These are phyloP conservation scores for Xiphophorus birchmanni DNA, from an alignment of 2,797 vertebrate genomes.

Conservation along the genomic window DNA sequence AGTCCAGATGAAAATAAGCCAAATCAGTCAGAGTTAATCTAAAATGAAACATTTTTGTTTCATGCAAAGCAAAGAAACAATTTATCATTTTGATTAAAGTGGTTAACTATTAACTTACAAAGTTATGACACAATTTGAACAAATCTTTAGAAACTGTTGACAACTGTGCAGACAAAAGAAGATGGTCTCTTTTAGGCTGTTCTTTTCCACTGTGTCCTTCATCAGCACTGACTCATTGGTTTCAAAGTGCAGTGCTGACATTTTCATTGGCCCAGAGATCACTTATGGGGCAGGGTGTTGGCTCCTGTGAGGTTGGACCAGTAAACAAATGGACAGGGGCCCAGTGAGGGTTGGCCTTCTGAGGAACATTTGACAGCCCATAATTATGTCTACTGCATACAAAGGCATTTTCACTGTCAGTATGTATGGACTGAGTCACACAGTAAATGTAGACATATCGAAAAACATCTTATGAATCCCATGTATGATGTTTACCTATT, in stretches of 20 bases:
- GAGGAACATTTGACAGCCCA: slow-evolving; percentile 62
- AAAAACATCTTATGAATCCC: slow-evolving; percentile 3
- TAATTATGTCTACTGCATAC: slow-evolving; percentile 38
- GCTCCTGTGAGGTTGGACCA: slow-evolving; percentile 51
- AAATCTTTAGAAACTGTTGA: slow-evolving; percentile 53
- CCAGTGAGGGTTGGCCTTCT: slow-evolving; percentile 48
- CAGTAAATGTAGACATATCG: slow-evolving; percentile 31
- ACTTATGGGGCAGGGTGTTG: slow-evolving; percentile 65
- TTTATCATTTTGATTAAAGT: slow-evolving; percentile 6
- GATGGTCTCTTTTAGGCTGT: slow-evolving; percentile 20
- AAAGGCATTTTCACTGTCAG: slow-evolving; percentile 43
- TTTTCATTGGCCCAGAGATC: slow-evolving; percentile 66
- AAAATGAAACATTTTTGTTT: not conserved
- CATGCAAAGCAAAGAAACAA: slow-evolving; percentile 10
- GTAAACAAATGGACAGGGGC: slow-evolving; percentile 52
- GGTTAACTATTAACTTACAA: slow-evolving; percentile 26
- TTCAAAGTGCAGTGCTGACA: slow-evolving; percentile 66
- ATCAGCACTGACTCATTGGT: slow-evolving; percentile 71
- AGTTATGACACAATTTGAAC: slow-evolving; percentile 24
- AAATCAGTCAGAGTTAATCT: not conserved
- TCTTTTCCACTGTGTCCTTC: slow-evolving; percentile 54
- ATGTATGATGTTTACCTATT: slow-evolving; percentile 27
- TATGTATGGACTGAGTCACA: slow-evolving; percentile 40
- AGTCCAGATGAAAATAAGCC: not conserved
- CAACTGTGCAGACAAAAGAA: slow-evolving; percentile 31